Evolutionary conservation across 2,888 invertebrate genomes (phyloP), one percentile per base, ranked within the genome.

Genomic region (Dastarcus helophoroides): DNA sequence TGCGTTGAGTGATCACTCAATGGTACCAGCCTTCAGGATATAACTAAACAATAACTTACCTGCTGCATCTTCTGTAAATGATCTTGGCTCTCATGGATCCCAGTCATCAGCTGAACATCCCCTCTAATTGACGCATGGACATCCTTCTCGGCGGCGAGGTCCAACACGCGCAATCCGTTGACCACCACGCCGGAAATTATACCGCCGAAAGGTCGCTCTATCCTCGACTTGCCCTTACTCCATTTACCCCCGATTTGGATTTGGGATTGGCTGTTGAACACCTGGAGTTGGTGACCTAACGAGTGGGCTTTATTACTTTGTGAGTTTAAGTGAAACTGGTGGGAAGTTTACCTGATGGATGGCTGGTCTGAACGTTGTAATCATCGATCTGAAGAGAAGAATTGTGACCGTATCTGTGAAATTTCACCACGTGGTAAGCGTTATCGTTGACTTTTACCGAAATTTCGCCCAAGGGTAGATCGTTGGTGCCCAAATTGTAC

Each of bases 391-490:
- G 91, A 23, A 95, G 64, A 0, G 91, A 84, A 1, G 93, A 82
- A 50, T 91, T 85, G 30, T 89, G 82, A 5, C 91, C 93, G 32
- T 77, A 78, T 42, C 94, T 71, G 3, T 80, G 84, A 59, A 95
- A 93, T 43, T 88, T 67, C 2, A 94, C 79, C 22, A 94, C 88
- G 64, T 95, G 95, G 62, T 94, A 94, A 22, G 79, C 76, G 42
- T 91, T 89, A 53, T 95, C 94, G 53, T 93, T 91, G 3, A 94
- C 86, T 56, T 85, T 79, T 3, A 85, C 77, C n/a, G 80, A 79
- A 48, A 82, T 81, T 54, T 93, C 90, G 2, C 86, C 91, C 14
- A 94, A 69, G 0, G 90, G 88, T 53, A 90, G 80, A 53, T 91
- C 89, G 32, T 81, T 80, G 1, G 86, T 86, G 0, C 94, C 93